These are phyloP conservation scores for Danio aesculapii DNA, from an alignment of 2,797 vertebrate genomes.

Conservation along the genomic window DNA sequence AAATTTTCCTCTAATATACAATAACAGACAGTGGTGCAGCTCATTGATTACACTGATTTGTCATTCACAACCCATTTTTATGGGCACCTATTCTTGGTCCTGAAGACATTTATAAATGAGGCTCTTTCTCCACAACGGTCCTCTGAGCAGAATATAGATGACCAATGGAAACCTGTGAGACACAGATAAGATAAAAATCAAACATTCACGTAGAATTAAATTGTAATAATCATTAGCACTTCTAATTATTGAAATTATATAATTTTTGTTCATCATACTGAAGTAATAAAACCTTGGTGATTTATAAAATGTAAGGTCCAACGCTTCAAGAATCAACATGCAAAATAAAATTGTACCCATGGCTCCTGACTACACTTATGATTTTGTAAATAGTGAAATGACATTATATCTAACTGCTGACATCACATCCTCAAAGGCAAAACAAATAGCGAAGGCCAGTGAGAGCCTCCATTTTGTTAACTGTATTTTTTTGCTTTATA, in stretches of 20 bases:
- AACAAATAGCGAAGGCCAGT: too few relatives aligned
- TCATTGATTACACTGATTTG: neutral
- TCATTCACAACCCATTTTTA: slow-evolving; percentile 24
- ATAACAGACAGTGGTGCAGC: neutral
- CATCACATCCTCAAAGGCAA: too few relatives aligned
- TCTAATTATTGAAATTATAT: neutral
- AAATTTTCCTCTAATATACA: slow-evolving; percentile 7
- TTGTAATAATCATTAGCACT: neutral
- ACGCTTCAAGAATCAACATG: too few relatives aligned
- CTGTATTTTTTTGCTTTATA: too few relatives aligned
- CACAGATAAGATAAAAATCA: neutral
- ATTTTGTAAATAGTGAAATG: too few relatives aligned
- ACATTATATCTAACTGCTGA: too few relatives aligned
- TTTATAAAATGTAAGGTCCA: too few relatives aligned
- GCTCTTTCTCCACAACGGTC: slow-evolving; percentile 74
- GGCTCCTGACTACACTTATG: too few relatives aligned
- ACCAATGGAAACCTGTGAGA: slow-evolving; percentile 77
- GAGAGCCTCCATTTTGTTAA: too few relatives aligned
- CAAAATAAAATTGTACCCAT: too few relatives aligned
- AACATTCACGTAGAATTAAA: neutral
- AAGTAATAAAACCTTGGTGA: too few relatives aligned
- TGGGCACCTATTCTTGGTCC: neutral
- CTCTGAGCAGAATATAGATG: slow-evolving; percentile 78
- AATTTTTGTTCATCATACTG: neutral
- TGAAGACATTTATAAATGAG: slow-evolving; percentile 4